Base-by-base conservation (phyloP, 2,113 vertebrate species). In the Lepisosteus osseus region DNA sequence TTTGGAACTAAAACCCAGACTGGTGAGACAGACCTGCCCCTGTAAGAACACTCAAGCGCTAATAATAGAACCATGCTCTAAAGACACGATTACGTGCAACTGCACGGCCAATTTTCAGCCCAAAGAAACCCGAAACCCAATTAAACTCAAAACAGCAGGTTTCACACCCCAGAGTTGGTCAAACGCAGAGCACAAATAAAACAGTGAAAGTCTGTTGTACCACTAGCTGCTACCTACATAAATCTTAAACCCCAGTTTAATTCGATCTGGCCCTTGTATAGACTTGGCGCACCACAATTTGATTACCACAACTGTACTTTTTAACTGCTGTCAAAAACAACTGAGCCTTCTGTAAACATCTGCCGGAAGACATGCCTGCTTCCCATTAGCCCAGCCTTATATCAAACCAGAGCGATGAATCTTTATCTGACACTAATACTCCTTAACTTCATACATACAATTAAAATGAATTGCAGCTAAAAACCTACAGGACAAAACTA, bases 161-260 rank as follows among this genome's bases (percentile, higher is more conserved):
- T 29, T 29, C 29, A 57, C 41, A 69, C 5, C 12, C 3, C 69
- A 44, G 51, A 2, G 4, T 51, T 17, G 42, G 61, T 11, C 56
- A 62, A 7, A 63, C 40, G 68, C 1, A 51, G 14, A 61, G n/a
- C 7, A 5, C 4, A 51, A 74, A 45, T 29, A 44, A 64, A 51
- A 64, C 63, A 61, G 54, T 0, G 41, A 76, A 77, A 69, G 62
- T 44, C 70, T 78, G 88, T 90, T 89, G 89, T 88, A 85, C 81
- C 89, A 83, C 89, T 89, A 87, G 85, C 86, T 86, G 87, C 86
- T 87, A 88, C 69, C 74, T 89, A 87, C 92, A 92, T 93, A 91
- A 93, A 94, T 92, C 90, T 92, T 86, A 78, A 83, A 87, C 87
- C 29, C 87, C 90, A 86, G 88, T 90, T 92, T 90, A 92, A 94